Conservation (phyloP, 2,797 vertebrate species). For the Amblyopsis hoosieri region DNA sequence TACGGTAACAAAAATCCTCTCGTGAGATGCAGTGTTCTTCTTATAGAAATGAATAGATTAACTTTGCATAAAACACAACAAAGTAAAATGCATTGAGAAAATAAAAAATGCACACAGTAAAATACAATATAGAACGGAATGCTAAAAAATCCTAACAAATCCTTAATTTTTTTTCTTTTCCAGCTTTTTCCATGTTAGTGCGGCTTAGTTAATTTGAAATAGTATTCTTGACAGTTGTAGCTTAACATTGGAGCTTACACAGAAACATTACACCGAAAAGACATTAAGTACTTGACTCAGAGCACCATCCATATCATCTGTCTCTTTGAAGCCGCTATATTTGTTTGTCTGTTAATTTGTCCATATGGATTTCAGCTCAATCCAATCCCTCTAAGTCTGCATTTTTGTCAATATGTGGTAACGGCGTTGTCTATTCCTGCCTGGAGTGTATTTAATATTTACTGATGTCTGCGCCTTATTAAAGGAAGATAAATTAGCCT, state of each 20-base stretch:
- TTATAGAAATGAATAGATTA: too few relatives aligned
- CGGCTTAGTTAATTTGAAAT: conserved; percentile 1
- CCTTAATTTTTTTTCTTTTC: not conserved
- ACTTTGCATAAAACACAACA: too few relatives aligned
- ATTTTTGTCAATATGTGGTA: conserved; percentile 63
- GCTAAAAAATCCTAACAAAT: conserved; percentile 3
- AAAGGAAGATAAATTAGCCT: conserved; percentile 66
- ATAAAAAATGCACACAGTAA: too few relatives aligned
- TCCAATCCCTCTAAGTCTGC: conserved; percentile 67
- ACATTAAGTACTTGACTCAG: conserved; percentile 40
- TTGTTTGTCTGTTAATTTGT: conserved; percentile 68
- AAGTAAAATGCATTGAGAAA: too few relatives aligned
- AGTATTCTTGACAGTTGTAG: conserved; percentile 4
- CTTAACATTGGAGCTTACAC: conserved; percentile 4
- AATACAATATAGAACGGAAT: conserved; percentile 1
- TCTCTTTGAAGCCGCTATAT: conserved; percentile 40
- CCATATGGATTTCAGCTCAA: conserved; percentile 70
- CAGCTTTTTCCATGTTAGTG: not conserved
- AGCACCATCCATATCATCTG: conserved; percentile 50
- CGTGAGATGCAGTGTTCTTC: too few relatives aligned
- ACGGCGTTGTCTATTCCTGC: conserved; percentile 43
- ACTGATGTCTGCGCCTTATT: conserved; percentile 56
- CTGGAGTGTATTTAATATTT: conserved; percentile 64
- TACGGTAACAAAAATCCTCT: too few relatives aligned
- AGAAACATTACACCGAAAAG: conserved; percentile 29